phyloP scores from a whole-genome alignment of 1,140 invertebrate genomes.

The Nymphalis io region DNA sequence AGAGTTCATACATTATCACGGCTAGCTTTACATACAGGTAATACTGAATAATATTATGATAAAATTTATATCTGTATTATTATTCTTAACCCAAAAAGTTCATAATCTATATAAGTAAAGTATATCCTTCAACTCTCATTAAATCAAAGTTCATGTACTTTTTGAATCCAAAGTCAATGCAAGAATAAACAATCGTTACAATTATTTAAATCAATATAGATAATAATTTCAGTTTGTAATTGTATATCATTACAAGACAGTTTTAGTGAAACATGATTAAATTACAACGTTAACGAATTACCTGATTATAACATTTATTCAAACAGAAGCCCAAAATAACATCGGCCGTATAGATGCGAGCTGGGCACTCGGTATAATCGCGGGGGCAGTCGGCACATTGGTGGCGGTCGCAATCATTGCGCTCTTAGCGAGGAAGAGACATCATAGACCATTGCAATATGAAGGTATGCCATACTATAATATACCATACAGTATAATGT shows the following conservation, averaged over 20 bases:
- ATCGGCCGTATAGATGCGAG: conserved; percentile 46
- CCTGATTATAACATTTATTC: conserved; percentile 13
- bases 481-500: too few relatives aligned
- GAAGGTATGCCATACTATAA: conserved; percentile 53
- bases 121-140: too few relatives aligned
- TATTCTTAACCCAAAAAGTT: too few relatives aligned
- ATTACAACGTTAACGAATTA: not conserved
- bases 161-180: too few relatives aligned
- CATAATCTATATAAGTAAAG: too few relatives aligned
- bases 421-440: conserved; percentile 57
- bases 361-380: conserved; percentile 65
- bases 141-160: too few relatives aligned
- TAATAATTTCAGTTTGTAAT: too few relatives aligned
- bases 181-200: too few relatives aligned
- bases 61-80: not conserved
- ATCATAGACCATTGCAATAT: conserved; percentile 63
- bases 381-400: conserved; percentile 56
- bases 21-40: conserved; percentile 71
- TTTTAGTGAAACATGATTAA: not conserved
- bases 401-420: conserved; percentile 55
- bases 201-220: too few relatives aligned
- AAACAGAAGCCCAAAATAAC: conserved; percentile 57
- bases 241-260: too few relatives aligned
- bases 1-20: conserved; percentile 64
- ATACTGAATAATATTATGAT: too few relatives aligned